A percentile compares a stretch with the other conserved stretches of the same genome.
Conservation (phyloP, 2,888 invertebrate genomes). For the Autographa gamma region DNA sequence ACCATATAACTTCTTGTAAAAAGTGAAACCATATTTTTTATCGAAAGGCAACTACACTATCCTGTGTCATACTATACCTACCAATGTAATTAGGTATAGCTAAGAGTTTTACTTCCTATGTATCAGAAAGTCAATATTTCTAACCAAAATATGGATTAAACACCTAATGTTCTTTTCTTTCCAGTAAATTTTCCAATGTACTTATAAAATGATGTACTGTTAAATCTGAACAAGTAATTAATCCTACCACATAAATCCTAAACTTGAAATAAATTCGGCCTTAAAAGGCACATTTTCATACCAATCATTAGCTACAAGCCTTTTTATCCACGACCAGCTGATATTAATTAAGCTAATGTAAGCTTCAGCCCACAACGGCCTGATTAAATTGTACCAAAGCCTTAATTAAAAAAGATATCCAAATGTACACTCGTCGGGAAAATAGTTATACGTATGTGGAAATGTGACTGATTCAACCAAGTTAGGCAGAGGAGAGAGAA, state of each 20-base stretch:
- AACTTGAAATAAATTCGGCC: neutral
- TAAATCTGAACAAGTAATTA: neutral
- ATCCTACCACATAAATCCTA: neutral
- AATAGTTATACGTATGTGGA: neutral
- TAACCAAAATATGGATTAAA: too few relatives aligned
- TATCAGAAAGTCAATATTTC: too few relatives aligned
- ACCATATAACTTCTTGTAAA: too few relatives aligned
- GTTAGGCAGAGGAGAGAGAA: too few relatives aligned
- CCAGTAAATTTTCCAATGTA: too few relatives aligned
- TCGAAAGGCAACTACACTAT: too few relatives aligned
- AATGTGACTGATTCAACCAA: neutral
- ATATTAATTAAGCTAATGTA: conserved; percentile 50
- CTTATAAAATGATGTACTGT: too few relatives aligned
- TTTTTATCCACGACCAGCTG: conserved; percentile 9
- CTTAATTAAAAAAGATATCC: conserved; percentile 44
- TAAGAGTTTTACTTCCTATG: too few relatives aligned
- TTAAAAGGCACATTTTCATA: neutral
- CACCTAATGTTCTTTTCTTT: too few relatives aligned
- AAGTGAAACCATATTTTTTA: too few relatives aligned
- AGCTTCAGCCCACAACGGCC: conserved; percentile 22
- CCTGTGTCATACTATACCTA: too few relatives aligned
- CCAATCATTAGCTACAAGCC: neutral
- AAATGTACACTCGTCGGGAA: conserved; percentile 7
- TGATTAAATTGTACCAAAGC: conserved; percentile 41
- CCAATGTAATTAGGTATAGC: too few relatives aligned